Percentiles rank a stretch among this genome's conserved stretches.
Conservation (phyloP, 2,888 invertebrate genomes). For the Tetrapedia diversipes region DNA sequence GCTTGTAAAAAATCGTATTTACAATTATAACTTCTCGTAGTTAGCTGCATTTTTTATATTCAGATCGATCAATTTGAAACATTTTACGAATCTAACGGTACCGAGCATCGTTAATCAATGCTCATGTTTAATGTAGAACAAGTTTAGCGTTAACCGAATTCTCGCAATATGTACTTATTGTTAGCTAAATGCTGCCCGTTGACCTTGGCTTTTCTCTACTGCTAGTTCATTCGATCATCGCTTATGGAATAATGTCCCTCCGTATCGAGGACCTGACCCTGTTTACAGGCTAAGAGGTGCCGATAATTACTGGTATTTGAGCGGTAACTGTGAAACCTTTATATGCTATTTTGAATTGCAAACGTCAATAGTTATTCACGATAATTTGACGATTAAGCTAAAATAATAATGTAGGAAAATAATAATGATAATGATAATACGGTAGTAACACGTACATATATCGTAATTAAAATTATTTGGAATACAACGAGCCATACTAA, state of each 20-base stretch:
- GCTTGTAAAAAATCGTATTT: too few species aligned
- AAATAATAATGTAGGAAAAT: too few species aligned
- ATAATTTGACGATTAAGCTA: background rate
- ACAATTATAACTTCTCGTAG: too few species aligned
- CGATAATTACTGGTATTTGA: conserved; percentile 44
- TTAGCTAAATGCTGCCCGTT: conserved; percentile 59
- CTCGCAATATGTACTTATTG: too few species aligned
- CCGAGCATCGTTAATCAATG: too few species aligned
- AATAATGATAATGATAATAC: background rate
- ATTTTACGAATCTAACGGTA: background rate
- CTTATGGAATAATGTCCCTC: conserved; percentile 59
- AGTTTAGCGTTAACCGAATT: conserved; percentile 52
- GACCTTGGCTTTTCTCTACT: conserved; percentile 70
- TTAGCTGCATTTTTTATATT: too few species aligned
- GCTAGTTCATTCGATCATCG: conserved; percentile 67
- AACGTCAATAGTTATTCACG: background rate
- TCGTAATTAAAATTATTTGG: too few species aligned
- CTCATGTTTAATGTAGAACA: conserved; percentile 32
- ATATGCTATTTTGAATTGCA: background rate
- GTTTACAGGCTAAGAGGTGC: conserved; percentile 20
- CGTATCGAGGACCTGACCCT: conserved; percentile 47
- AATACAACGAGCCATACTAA: too few species aligned
- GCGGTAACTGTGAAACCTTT: background rate
- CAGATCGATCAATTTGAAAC: background rate
- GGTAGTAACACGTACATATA: too few species aligned